Evolutionary conservation across 2,797 vertebrate genomes (phyloP).

Genomic region (Botia kubotai): DNA sequence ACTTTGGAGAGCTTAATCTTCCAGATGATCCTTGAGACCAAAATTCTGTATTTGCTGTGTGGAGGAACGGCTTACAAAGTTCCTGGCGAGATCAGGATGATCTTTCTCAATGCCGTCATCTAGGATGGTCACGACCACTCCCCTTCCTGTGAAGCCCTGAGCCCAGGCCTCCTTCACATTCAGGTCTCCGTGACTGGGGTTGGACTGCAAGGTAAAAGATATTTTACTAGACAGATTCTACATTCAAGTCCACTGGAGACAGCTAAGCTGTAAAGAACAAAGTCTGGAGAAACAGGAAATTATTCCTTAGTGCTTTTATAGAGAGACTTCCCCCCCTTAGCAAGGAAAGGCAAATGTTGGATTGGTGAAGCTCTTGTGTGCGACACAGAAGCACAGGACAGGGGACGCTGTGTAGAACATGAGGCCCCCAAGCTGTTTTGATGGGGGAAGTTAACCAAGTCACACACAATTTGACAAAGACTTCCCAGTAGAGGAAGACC

Average conservation of each 20-base stretch:
- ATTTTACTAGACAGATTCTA: conserved; percentile 1
- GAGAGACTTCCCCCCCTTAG: background rate
- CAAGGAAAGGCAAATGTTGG: conserved; percentile 20
- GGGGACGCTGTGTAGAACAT: conserved; percentile 27
- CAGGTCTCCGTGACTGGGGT: conserved; percentile 86
- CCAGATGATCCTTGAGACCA: no score
- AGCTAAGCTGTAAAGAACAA: background rate
- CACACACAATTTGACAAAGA: conserved; percentile 24
- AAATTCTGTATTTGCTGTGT: background rate
- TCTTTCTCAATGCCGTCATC: conserved; percentile 98
- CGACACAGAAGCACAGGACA: conserved; percentile 20
- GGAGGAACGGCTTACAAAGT: conserved; percentile 81
- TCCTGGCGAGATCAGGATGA: conserved; percentile 90
- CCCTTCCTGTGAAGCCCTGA: conserved; percentile 91
- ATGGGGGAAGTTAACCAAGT: conserved; percentile 31
- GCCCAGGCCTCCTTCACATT: conserved; percentile 93
- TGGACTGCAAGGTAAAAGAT: conserved; percentile 76
- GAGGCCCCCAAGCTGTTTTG: conserved; percentile 26
- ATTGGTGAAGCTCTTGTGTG: conserved; percentile 6
- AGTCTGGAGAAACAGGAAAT: conserved; percentile 1
- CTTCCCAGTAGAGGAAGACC: background rate
- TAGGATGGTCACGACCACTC: conserved; percentile 93
- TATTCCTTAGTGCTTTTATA: background rate
- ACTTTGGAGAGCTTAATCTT: no score
- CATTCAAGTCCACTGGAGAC: background rate